Evolutionary conservation across 37 sponge, comb jelly and placozoan genomes (phyloP), one percentile per base, ranked within the genome.

Genomic region (Sycon ciliatum): DNA sequence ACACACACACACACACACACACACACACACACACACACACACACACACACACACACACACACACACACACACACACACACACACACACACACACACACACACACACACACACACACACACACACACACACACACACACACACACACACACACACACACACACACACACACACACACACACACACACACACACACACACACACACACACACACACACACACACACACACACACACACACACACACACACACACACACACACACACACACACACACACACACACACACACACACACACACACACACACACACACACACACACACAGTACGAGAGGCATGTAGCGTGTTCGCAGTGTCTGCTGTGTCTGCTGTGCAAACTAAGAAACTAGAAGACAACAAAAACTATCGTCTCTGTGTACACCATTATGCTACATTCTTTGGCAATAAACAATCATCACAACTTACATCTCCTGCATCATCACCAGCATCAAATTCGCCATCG

Each of bases 401-500:
- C n/a, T n/a, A n/a, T n/a, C n/a, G n/a, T n/a, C n/a, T n/a, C n/a
- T n/a, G n/a, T n/a, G n/a, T n/a, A n/a, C n/a, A n/a, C n/a, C n/a
- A n/a, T n/a, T n/a, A n/a, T n/a, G n/a, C n/a, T 13, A 42, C 49
- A 42, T 42, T 13, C 9, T 13, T 42, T 42, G 9, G 13, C 9
- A 9, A 42, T 18, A 9, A 42, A 9, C 9, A 18, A 18, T 42
- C 49, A 42, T 18, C 49, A 70, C 49, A 70, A 4, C 38, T 22
- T 52, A 22, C 49, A 70, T n/a, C 72, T 39, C 49, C n/a, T 70
- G 33, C 38, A 27, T 38, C 72, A 52, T 76, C 80, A 39, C 52
- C 79, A 46, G 79, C 35, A 1, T 76, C 49, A 52, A 80, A 80
- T 37, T 87, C 84, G 56, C 74, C 77, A 3, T 81, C 82, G 22